A percentile compares a stretch with the other conserved stretches of the same genome.
Conservation (phyloP, 2,113 vertebrate species). For the Oceanodroma tethys region DNA sequence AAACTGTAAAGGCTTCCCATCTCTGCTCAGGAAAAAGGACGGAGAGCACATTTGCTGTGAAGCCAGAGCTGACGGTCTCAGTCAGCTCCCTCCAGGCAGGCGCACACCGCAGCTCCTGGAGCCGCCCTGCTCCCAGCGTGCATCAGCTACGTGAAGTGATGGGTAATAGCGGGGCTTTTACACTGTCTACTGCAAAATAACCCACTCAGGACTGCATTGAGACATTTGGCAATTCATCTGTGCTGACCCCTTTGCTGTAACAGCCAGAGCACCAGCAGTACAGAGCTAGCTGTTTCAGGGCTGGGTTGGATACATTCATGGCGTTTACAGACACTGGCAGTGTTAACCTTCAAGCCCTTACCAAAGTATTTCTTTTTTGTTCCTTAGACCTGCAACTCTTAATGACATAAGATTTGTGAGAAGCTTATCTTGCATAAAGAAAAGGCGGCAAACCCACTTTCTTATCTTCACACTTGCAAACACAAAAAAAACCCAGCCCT, state of each 20-base stretch:
- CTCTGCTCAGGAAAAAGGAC: not conserved
- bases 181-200: not conserved
- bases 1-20: not conserved
- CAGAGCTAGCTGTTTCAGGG: not conserved
- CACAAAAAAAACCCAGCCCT: rapidly evolving
- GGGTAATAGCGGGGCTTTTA: not conserved
- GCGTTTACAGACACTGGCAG: not conserved
- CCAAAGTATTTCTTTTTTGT: not conserved
- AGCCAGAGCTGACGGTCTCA: not conserved
- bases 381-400: not conserved
- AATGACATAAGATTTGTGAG: not conserved
- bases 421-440: not conserved
- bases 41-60: rapidly evolving
- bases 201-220: not conserved
- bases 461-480: not conserved
- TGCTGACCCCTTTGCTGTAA: not conserved
- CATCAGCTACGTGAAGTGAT: not conserved
- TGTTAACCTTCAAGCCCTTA: not conserved
- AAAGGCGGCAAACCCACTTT: not conserved
- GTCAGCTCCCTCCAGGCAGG: not conserved
- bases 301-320: not conserved
- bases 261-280: not conserved
- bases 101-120: not conserved
- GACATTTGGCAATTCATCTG: not conserved
- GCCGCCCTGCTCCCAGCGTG: rapidly evolving